Conservation (phyloP, 2,113 vertebrate species). For the Lutjanus erythropterus region DNA sequence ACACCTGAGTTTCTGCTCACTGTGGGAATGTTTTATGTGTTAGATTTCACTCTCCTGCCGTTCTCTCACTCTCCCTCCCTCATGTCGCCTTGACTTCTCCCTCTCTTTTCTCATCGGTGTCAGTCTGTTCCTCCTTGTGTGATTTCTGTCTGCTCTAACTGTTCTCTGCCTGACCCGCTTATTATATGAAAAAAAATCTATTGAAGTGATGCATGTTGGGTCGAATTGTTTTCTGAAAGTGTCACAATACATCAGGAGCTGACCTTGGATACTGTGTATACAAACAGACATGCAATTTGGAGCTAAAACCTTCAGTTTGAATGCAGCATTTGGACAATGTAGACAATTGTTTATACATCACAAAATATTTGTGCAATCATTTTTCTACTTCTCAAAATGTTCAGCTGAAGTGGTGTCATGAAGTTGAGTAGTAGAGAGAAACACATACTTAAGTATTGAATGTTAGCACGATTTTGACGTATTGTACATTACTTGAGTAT, state of each 20-base stretch:
- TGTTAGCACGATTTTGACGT: no score
- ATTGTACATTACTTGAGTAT: no score
- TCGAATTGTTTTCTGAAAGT: background rate
- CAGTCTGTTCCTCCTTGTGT: background rate
- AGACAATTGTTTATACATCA: background rate
- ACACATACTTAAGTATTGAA: no score
- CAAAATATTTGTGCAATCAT: background rate
- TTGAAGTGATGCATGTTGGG: background rate
- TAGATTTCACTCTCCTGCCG: slow-evolving; percentile 22
- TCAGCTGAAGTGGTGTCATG: no score
- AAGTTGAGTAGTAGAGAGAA: background rate
- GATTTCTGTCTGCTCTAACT: slow-evolving; percentile 1
- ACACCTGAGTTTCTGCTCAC: slow-evolving; percentile 27
- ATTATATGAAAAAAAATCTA: background rate
- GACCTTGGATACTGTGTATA: background rate
- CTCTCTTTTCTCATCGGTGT: no score
- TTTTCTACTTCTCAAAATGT: background rate
- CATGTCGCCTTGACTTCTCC: background rate
- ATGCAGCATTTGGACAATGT: background rate
- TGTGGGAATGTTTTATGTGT: slow-evolving; percentile 33
- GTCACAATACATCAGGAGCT: background rate
- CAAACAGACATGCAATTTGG: background rate
- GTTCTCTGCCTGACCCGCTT: slow-evolving; percentile 15
- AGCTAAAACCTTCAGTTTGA: background rate
- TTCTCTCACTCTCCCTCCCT: background rate